Conservation (phyloP, 2,797 vertebrate species). For the Crocodylus rhombifer region DNA sequence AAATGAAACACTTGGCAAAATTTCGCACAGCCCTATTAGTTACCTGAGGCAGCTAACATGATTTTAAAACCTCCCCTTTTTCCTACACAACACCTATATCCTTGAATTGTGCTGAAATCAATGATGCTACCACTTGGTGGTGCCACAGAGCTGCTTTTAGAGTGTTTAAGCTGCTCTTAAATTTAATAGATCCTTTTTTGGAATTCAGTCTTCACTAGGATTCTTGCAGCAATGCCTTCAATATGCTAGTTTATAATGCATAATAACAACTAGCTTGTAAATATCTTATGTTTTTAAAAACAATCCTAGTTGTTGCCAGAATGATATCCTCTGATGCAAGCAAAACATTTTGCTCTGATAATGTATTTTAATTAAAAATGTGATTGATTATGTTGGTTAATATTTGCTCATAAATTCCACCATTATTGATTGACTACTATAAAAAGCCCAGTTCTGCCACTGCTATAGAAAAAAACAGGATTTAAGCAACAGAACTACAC, state of each 20-base stretch:
- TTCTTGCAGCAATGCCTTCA: not conserved
- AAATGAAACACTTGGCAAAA: too few relatives aligned
- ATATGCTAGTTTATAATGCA: not conserved
- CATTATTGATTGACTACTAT: not conserved
- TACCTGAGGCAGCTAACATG: not conserved
- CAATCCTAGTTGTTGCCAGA: not conserved
- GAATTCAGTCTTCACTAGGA: accelerated
- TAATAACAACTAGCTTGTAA: accelerated
- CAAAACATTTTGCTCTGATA: not conserved
- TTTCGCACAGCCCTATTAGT: not conserved
- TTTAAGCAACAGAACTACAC: not conserved
- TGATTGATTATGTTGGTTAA: not conserved
- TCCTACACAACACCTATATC: accelerated
- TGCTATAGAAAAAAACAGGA: not conserved
- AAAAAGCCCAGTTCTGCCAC: not conserved
- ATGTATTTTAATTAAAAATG: not conserved
- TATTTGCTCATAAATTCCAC: not conserved
- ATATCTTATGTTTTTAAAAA: not conserved
- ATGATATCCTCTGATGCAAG: not conserved
- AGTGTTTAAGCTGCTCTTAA: not conserved
- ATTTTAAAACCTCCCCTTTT: not conserved
- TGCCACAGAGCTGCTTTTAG: not conserved
- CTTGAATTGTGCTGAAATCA: not conserved
- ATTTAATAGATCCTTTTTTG: accelerated
- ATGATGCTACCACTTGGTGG: constrained; percentile 52